phyloP scores from a whole-genome alignment of 2,113 vertebrate species.

The Glareola pratincola region DNA sequence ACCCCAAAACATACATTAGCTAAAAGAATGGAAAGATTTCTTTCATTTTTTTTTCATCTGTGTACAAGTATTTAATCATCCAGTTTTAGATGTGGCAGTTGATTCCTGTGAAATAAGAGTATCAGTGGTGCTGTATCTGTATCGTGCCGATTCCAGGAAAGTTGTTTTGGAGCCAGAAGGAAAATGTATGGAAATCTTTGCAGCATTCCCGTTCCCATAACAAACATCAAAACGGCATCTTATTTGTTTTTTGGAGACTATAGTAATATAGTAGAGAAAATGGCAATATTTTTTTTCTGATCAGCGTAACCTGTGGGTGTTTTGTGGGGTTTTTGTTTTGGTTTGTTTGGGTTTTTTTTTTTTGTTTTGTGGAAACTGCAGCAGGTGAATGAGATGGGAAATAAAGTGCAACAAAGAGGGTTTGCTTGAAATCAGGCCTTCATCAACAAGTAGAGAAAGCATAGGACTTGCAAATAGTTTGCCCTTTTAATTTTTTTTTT shows the following conservation, averaged over 20 bases:
- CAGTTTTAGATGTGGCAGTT: neutral
- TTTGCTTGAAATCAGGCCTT: neutral
- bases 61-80: neutral
- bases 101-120: neutral
- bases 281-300: neutral
- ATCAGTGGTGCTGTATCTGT: neutral
- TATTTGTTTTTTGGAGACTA: neutral
- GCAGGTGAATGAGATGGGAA: neutral
- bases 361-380: neutral
- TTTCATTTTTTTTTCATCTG: neutral
- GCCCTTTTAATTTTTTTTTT: neutral
- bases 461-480: neutral
- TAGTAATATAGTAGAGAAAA: neutral
- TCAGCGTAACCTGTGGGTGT: neutral
- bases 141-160: neutral
- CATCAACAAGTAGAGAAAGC: neutral
- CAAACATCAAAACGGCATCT: neutral
- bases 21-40: neutral
- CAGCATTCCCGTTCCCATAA: neutral
- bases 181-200: neutral
- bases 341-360: neutral
- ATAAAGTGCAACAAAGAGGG: neutral
- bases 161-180: neutral
- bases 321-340: neutral
- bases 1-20: too few species aligned